Evolutionary conservation across 1,140 invertebrate species (phyloP), one percentile per base, ranked within the genome.

Genomic region (Ylistrum balloti): DNA sequence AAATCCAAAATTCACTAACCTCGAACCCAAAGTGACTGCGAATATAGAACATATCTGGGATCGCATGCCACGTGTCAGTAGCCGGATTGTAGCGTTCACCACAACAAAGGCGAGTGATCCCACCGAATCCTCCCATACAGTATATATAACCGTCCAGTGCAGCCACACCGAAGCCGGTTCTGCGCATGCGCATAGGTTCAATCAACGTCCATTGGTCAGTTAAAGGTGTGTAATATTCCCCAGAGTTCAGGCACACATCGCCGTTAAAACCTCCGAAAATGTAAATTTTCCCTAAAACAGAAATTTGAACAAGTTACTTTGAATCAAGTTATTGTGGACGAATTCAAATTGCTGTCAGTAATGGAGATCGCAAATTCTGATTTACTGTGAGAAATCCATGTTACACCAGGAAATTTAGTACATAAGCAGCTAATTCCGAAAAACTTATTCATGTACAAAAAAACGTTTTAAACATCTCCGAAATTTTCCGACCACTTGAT

Each of bases 131-230:
- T 13, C 97, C 97, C 20, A 97, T 91, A 28, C 96, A 96, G 93
- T 96, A 97, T 33, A 93, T 88, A 38, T 92, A 88, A 1, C 90
- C 93, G 85, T 91, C 89, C 96, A 95, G 94, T 15, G 94, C 92
- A 33, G 96, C 95, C 22, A 96, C 93, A 33, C 95, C 95, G 28
- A 96, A 94, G 1, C 96, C 96, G 90, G 94, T 95, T 28, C 96
- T 91, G 17, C 98, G 97, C 92, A 97, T 98, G 33, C 97, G 96
- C 98, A 99, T 98, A 9, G 97, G 97, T 11, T 97, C 97, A 86
- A 99, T 97, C 92, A 98, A 96, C 0, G 98, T 98, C 99, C 99
- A 99, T 92, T 98, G 97, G 95, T 99, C 98, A 0, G 97, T 97
- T 20, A 97, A 97, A 0, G 98, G 98, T 95, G 98, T 98, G 95